These are phyloP conservation scores for Euplagia quadripunctaria DNA, from an alignment of 2,888 invertebrate species.

Conservation along the genomic window DNA sequence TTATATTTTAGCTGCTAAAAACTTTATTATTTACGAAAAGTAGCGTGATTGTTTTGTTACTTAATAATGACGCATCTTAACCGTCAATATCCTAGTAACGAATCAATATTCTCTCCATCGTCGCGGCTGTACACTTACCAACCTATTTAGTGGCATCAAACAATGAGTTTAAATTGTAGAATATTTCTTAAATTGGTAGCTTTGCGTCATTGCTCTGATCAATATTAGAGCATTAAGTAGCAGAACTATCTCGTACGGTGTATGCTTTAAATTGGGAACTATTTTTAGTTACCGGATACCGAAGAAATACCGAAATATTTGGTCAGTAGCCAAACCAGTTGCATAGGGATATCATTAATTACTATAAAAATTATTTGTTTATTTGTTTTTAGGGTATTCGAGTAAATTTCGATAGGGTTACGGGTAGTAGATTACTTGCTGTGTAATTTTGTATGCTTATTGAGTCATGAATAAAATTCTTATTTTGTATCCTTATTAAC, in stretches of 20 bases:
- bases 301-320: neutral
- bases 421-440: too few relatives aligned
- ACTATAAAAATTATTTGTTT: neutral
- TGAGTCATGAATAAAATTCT: too few relatives aligned
- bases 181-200: neutral
- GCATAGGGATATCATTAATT: too few relatives aligned
- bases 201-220: neutral
- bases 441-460: too few relatives aligned
- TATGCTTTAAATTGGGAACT: neutral
- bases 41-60: neutral
- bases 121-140: neutral
- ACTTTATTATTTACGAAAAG: neutral
- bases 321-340: neutral
- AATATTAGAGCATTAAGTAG: neutral
- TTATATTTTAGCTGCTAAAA: too few relatives aligned
- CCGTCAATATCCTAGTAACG: neutral
- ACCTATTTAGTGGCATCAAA: neutral
- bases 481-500: too few relatives aligned
- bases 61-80: neutral
- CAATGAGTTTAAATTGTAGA: neutral
- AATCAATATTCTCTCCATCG: neutral
- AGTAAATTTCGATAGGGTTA: too few relatives aligned
- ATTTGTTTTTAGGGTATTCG: neutral
- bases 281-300: neutral
- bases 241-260: neutral